Evolutionary conservation across 2,113 vertebrate species (phyloP).

Genomic region (Tupaia tana): DNA sequence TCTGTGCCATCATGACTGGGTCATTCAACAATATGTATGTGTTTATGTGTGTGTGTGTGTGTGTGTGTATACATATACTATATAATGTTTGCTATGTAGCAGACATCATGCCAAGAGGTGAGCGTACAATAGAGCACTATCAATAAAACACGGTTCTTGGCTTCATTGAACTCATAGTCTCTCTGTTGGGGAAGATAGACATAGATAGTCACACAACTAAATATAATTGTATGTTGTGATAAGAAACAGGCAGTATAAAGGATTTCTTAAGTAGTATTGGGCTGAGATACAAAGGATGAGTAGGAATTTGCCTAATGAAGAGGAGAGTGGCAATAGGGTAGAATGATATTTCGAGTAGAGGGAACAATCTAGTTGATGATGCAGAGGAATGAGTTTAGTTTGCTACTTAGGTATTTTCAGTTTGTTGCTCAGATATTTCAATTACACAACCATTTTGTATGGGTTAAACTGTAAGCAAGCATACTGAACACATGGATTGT

Average conservation of each 20-base stretch:
- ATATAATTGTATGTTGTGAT: background rate
- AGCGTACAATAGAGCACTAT: background rate
- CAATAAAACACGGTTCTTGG: background rate
- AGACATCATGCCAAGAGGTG: background rate
- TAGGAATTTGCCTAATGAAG: background rate
- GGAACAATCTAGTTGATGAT: background rate
- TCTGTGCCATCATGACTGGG: too few species aligned
- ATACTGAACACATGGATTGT: slow-evolving; percentile 94
- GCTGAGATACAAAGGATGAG: background rate
- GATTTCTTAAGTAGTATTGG: background rate
- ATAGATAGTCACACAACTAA: background rate
- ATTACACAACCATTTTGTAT: slow-evolving; percentile 92
- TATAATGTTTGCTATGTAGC: background rate
- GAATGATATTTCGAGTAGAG: background rate
- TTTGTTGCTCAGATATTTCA: slow-evolving; percentile 96
- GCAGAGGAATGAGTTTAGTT: background rate
- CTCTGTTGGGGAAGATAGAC: background rate
- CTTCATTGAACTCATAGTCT: background rate
- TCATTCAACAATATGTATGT: too few species aligned
- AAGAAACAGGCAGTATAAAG: background rate
- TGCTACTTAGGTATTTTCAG: slow-evolving; percentile 62
- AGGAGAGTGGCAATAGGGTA: background rate
- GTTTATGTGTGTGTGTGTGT: too few species aligned
- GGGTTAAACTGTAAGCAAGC: slow-evolving; percentile 91
- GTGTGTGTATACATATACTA: background rate